phyloP scores from a whole-genome alignment of 2,888 invertebrate genomes.

The Apodemia duryi region DNA sequence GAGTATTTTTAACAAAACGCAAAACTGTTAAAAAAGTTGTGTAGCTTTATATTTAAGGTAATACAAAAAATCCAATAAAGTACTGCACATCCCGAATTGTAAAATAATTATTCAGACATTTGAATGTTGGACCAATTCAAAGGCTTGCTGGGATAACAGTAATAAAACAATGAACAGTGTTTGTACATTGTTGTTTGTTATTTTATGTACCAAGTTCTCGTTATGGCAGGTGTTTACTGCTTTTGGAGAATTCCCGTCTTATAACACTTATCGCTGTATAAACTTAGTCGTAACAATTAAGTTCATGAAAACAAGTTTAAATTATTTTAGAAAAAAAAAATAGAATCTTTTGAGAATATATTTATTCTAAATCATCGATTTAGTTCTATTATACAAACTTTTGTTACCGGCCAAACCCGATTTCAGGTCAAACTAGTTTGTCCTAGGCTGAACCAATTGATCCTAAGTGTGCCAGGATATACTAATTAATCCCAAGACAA shows the following conservation, averaged over 20 bases:
- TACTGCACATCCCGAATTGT: background rate
- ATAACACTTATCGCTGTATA: constrained; percentile 3
- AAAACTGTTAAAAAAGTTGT: no score
- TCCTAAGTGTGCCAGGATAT: no score
- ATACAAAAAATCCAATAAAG: background rate
- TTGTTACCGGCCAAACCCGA: no score
- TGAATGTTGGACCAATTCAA: constrained; percentile 3
- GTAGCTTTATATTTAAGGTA: no score
- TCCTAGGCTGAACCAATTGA: no score
- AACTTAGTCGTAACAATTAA: constrained; percentile 1
- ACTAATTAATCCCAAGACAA: no score
- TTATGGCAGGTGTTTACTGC: constrained; percentile 4
- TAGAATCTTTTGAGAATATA: no score
- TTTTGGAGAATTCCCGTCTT: background rate
- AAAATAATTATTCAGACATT: background rate
- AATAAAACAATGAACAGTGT: constrained; percentile 2
- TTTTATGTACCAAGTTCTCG: constrained; percentile 8
- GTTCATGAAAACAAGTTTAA: background rate
- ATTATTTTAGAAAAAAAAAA: no score
- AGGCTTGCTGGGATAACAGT: background rate
- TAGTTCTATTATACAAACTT: no score
- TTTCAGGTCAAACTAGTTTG: no score
- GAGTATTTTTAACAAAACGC: no score
- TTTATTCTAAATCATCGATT: no score
- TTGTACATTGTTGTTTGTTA: constrained; percentile 13